Evolutionary conservation across 2,888 invertebrate genomes (phyloP).

Genomic region (Azorinus chamasolen): DNA sequence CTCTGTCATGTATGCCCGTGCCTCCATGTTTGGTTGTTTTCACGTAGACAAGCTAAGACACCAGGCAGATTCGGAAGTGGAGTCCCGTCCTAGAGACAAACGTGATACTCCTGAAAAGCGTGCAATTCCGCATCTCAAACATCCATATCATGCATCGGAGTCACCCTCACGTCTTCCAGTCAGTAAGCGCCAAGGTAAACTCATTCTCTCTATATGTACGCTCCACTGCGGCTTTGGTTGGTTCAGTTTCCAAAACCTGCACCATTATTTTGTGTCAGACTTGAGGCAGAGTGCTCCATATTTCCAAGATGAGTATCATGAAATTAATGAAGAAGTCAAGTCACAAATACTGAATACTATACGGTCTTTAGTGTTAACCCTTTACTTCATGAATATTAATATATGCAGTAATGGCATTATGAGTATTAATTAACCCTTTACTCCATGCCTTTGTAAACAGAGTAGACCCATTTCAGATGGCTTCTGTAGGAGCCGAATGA

Average conservation of each 20-base stretch:
- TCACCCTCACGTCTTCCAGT: constrained; percentile 59
- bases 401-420: too few species aligned
- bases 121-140: constrained; percentile 54
- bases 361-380: too few species aligned
- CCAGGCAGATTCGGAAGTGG: constrained; percentile 40
- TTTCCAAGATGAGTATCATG: too few species aligned
- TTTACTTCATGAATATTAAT: too few species aligned
- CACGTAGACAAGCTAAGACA: constrained; percentile 60
- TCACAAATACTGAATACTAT: too few species aligned
- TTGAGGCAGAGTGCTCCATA: background rate
- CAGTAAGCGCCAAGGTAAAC: constrained; percentile 66
- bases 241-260: too few species aligned
- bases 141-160: constrained; percentile 59
- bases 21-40: constrained; percentile 43
- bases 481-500: too few species aligned
- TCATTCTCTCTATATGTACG: background rate
- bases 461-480: too few species aligned
- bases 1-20: background rate
- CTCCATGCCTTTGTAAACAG: too few species aligned
- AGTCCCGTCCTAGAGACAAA: constrained; percentile 24
- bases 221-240: too few species aligned
- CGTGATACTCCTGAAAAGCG: constrained; percentile 61
- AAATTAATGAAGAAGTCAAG: too few species aligned
- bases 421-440: too few species aligned
- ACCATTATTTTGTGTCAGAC: background rate